Conservation (phyloP, 2,113 vertebrate genomes). For the Amblyornis subalaris region DNA sequence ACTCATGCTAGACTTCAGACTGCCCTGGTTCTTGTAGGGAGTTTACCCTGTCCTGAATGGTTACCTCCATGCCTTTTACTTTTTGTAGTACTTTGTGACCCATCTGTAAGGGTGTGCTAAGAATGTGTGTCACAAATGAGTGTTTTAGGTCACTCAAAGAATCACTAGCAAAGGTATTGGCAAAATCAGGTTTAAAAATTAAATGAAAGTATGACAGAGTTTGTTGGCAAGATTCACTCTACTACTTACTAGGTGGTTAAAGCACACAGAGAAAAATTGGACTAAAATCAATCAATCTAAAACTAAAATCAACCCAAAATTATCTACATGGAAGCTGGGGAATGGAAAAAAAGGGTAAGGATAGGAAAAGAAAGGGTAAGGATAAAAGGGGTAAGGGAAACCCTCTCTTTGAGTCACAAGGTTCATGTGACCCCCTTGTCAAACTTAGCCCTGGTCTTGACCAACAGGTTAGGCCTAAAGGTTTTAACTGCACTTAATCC, state of each 20-base stretch:
- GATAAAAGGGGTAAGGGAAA: neutral
- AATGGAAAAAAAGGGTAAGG: neutral
- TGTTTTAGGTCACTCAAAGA: neutral
- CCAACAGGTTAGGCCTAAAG: neutral
- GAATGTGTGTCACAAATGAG: neutral
- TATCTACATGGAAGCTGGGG: neutral
- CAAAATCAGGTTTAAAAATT: neutral
- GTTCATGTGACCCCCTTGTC: neutral
- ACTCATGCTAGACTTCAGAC: neutral
- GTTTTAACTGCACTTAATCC: neutral
- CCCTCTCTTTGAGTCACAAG: neutral
- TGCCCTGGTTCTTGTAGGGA: neutral
- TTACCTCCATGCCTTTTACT: neutral
- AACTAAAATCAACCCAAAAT: neutral
- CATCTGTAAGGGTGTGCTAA: neutral
- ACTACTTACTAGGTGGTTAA: neutral
- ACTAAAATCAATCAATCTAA: neutral
- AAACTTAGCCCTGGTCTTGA: neutral
- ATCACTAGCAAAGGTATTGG: neutral
- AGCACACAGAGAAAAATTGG: neutral
- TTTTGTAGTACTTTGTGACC: neutral
- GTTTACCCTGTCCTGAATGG: neutral
- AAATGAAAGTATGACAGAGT: neutral
- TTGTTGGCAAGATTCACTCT: neutral
- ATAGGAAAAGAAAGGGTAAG: neutral